Percentiles rank a stretch among this genome's conserved stretches.
Conservation (phyloP, 2,797 vertebrate genomes). For the Okamejei kenojei region DNA sequence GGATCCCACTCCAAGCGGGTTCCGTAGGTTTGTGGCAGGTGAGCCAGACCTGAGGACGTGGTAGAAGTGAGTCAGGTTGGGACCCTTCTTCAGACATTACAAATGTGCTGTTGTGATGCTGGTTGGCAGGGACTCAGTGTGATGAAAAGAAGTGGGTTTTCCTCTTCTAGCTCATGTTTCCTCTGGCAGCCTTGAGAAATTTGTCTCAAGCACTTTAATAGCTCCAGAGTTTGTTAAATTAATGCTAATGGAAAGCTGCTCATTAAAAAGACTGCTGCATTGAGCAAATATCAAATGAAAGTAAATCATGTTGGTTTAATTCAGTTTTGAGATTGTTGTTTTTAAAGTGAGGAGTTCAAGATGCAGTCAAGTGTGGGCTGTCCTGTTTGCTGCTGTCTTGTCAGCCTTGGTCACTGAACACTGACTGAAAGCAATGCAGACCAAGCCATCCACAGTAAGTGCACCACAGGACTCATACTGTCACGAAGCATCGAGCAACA, state of each 20-base stretch:
- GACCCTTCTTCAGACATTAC: too few species aligned
- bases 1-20: too few species aligned
- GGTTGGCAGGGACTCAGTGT: too few species aligned
- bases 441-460: background rate
- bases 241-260: background rate
- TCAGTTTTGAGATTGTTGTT: background rate
- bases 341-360: background rate
- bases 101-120: background rate
- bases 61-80: too few species aligned
- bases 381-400: background rate
- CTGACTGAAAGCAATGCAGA: background rate
- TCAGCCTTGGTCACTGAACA: background rate
- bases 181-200: background rate
- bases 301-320: background rate
- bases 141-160: background rate
- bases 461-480: too few species aligned
- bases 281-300: background rate
- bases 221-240: background rate
- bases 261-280: background rate
- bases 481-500: too few species aligned
- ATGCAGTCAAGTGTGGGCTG: background rate
- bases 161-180: background rate
- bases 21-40: too few species aligned
- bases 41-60: too few species aligned
- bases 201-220: background rate